Evolutionary conservation across 2,797 vertebrate genomes (phyloP).

Genomic region (Luscinia luscinia): DNA sequence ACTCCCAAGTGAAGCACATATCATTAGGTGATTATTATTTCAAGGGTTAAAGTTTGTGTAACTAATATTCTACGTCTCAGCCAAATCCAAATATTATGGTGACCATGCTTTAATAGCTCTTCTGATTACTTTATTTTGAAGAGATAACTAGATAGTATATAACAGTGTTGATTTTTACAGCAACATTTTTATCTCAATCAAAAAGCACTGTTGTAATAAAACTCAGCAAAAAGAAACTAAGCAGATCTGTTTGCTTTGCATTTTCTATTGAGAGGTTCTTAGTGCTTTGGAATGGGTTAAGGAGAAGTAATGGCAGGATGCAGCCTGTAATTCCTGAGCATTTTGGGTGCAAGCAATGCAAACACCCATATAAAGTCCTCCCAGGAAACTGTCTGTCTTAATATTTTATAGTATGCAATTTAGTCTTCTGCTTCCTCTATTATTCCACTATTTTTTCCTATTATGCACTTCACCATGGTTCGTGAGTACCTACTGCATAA

Average conservation of each 20-base stretch:
- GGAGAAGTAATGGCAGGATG: neutral
- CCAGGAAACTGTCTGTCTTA: neutral
- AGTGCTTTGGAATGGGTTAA: neutral
- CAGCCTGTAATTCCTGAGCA: neutral
- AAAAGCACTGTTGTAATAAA: neutral
- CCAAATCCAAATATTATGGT: constrained; percentile 25
- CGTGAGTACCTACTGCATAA: neutral
- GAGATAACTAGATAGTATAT: neutral
- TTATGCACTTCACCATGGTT: neutral
- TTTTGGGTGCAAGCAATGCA: neutral
- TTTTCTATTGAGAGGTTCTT: neutral
- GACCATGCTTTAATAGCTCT: neutral
- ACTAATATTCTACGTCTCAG: neutral
- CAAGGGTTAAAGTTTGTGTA: constrained; percentile 16
- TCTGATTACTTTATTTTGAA: neutral
- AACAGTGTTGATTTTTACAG: neutral
- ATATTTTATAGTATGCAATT: constrained; percentile 8
- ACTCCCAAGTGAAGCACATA: neutral
- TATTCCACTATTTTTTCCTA: neutral
- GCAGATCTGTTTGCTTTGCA: neutral
- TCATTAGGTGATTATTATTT: constrained; percentile 34
- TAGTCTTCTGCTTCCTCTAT: neutral
- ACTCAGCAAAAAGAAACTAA: neutral
- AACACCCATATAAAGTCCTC: neutral
- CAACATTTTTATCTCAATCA: neutral